Evolutionary conservation across 2,888 invertebrate genomes (phyloP).

Genomic region (Leucoptera coffeella): DNA sequence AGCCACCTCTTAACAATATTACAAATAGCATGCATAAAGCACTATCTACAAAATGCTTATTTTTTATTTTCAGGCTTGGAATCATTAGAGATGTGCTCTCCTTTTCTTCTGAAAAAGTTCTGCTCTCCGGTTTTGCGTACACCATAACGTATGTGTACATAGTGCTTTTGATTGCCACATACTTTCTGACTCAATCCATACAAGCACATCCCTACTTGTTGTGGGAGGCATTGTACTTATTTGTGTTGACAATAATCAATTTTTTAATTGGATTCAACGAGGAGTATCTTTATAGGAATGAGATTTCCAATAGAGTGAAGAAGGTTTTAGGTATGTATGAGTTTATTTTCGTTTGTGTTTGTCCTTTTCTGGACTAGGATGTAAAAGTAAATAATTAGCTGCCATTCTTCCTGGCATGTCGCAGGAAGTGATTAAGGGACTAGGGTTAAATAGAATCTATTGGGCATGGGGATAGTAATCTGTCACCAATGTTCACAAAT

Average conservation of each 20-base stretch:
- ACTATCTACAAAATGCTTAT: neutral
- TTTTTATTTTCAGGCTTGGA: conserved; percentile 21
- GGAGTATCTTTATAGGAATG: conserved; percentile 40
- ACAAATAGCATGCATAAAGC: no score
- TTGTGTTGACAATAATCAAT: conserved; percentile 31
- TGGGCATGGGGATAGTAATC: no score
- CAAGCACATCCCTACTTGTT: conserved; percentile 32
- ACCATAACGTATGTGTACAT: conserved; percentile 32
- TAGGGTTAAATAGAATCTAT: no score
- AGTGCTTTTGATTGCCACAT: conserved; percentile 28
- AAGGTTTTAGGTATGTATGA: conserved; percentile 34
- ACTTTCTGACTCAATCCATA: conserved; percentile 28
- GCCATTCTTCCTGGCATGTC: no score
- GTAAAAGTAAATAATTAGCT: no score
- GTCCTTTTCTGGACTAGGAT: no score
- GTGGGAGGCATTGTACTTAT: conserved; percentile 37
- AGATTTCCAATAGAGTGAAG: conserved; percentile 46
- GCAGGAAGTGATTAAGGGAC: no score
- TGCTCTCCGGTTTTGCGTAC: conserved; percentile 37
- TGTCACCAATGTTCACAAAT: no score
- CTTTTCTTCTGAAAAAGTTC: conserved; percentile 38
- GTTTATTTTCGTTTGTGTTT: neutral
- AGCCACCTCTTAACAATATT: neutral
- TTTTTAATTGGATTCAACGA: conserved; percentile 40
- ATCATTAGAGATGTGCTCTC: conserved; percentile 31